These are phyloP conservation scores for Leucopsar rothschildi DNA, from an alignment of 2,113 vertebrate genomes.

Conservation along the genomic window DNA sequence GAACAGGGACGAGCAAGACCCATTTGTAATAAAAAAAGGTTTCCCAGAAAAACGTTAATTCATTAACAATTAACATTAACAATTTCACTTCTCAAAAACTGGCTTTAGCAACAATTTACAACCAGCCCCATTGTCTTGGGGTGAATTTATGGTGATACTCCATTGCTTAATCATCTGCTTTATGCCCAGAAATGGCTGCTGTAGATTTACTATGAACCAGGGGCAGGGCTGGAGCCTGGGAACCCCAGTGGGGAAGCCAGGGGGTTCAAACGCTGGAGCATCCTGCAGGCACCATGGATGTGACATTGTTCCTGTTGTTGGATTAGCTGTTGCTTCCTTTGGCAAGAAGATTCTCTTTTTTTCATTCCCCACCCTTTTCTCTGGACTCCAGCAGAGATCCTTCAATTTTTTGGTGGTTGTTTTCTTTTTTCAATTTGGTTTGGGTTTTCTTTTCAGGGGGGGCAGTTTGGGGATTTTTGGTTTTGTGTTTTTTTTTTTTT, in stretches of 20 bases:
- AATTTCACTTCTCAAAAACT: neutral
- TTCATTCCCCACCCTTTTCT: neutral
- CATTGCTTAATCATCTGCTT: neutral
- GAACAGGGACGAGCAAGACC: neutral
- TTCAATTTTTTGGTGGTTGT: neutral
- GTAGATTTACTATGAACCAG: neutral
- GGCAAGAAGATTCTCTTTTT: neutral
- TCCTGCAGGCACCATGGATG: rapidly evolving
- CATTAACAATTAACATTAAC: neutral
- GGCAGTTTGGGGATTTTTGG: neutral
- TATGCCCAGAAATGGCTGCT: neutral
- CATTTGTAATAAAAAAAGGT: neutral
- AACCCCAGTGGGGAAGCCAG: neutral
- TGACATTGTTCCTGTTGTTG: neutral
- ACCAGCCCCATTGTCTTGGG: neutral
- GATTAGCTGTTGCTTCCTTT: neutral
- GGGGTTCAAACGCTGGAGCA: too few species aligned
- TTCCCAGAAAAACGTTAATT: neutral
- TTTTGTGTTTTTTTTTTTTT: too few species aligned
- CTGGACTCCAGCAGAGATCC: neutral
- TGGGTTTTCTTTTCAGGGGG: too few species aligned
- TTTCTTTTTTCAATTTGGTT: too few species aligned
- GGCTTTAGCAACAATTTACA: neutral
- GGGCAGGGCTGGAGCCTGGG: neutral
- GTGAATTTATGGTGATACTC: neutral